phyloP scores from a whole-genome alignment of 2,888 invertebrate species.

The Rhorus exstirpatorius region DNA sequence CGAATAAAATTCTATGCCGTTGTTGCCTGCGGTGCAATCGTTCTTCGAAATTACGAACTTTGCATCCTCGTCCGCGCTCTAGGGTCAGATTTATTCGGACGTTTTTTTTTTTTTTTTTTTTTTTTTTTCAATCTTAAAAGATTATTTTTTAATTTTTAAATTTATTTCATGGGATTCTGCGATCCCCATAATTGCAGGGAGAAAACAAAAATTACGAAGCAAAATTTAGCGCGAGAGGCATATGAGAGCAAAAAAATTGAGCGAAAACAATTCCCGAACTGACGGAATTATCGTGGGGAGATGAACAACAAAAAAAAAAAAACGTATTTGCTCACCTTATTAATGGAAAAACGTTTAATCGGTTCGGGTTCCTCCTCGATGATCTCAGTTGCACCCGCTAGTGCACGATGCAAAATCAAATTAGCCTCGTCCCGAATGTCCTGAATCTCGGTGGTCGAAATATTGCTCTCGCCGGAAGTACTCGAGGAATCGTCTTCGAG shows the following conservation, averaged over 20 bases:
- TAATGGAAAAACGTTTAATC: not conserved
- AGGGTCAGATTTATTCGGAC: conserved; percentile 36
- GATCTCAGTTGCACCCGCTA: conserved; percentile 10
- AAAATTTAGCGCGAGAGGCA: no score
- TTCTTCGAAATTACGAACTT: conserved; percentile 64
- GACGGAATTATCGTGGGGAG: no score
- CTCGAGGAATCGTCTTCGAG: conserved; percentile 57
- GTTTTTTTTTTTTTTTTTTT: conserved; percentile 1
- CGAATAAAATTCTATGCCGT: conserved; percentile 70
- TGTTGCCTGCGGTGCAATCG: conserved; percentile 67
- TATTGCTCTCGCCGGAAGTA: conserved; percentile 55
- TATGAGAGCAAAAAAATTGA: no score
- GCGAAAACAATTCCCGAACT: not conserved
- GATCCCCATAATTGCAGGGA: no score
- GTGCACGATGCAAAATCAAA: not conserved
- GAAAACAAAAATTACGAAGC: conserved; percentile 17
- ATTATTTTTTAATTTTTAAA: not conserved
- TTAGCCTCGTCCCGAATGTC: conserved; percentile 58
- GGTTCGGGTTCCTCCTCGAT: conserved; percentile 51
- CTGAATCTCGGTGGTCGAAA: conserved; percentile 69
- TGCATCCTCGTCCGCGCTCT: conserved; percentile 61
- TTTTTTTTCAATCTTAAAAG: not conserved
- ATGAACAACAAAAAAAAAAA: no score
- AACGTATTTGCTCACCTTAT: not conserved
- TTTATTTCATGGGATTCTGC: no score